These are phyloP conservation scores for Mirounga angustirostris DNA, from an alignment of 2,113 vertebrate species.

Conservation along the genomic window DNA sequence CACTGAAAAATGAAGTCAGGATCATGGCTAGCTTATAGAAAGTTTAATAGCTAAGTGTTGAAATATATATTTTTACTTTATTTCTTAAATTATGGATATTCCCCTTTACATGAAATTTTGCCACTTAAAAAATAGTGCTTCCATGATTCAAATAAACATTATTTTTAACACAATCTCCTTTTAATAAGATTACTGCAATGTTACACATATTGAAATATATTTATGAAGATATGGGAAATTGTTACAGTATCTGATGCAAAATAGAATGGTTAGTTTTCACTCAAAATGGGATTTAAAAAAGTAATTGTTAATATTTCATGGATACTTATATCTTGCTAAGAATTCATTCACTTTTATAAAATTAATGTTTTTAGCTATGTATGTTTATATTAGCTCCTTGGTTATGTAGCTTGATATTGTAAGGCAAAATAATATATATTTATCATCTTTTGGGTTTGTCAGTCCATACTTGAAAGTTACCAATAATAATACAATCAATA, in stretches of 20 bases:
- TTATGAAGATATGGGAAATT: not conserved
- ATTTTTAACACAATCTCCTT: not conserved
- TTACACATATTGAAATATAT: not conserved
- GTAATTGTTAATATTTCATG: not conserved
- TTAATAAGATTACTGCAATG: conserved; percentile 64
- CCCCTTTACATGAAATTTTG: not conserved
- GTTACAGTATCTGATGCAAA: not conserved
- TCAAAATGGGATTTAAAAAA: conserved; percentile 53
- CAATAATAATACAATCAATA: not conserved
- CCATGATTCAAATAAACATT: not conserved
- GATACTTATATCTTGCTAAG: not conserved
- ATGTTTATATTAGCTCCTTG: not conserved
- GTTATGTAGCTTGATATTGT: not conserved
- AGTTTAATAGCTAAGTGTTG: conserved; percentile 26
- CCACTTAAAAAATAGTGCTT: not conserved
- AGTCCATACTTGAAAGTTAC: not conserved
- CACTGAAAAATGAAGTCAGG: conserved; percentile 12
- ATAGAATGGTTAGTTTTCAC: not conserved
- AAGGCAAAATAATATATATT: not conserved
- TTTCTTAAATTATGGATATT: not conserved
- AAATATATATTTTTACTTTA: not conserved
- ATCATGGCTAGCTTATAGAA: not conserved
- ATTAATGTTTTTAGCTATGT: conserved; percentile 24
- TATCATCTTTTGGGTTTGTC: not conserved
- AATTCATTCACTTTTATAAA: conserved; percentile 65